A percentile compares a stretch with the other conserved stretches of the same genome.
These are phyloP conservation scores for Lasioglossum figueresi DNA, from an alignment of 2,888 invertebrate genomes.

Conservation along the genomic window DNA sequence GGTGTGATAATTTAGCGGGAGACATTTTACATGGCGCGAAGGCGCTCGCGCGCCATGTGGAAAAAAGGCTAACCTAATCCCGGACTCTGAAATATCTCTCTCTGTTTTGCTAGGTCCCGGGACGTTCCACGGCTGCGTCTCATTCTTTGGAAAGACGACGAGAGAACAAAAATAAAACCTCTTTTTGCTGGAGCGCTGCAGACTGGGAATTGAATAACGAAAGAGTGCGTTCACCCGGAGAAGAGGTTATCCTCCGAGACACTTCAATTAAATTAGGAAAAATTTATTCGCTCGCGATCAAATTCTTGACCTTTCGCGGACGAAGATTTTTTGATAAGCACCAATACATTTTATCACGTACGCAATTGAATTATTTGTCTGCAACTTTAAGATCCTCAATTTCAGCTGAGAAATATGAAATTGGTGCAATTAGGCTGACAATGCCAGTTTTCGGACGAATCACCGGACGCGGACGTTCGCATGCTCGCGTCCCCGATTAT, in stretches of 20 bases:
- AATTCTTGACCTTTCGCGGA: no score
- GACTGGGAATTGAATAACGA: neutral
- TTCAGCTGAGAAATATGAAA: no score
- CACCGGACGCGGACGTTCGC: conserved; percentile 4
- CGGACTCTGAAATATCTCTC: conserved; percentile 70
- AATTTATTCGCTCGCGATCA: no score
- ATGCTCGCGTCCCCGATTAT: conserved; percentile 57
- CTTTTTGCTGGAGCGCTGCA: neutral
- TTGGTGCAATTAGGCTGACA: no score
- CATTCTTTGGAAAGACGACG: neutral
- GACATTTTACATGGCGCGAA: conserved; percentile 46
- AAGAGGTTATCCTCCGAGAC: neutral
- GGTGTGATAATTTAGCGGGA: conserved; percentile 69
- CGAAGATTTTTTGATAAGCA: no score
- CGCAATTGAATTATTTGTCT: no score
- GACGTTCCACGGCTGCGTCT: conserved; percentile 10
- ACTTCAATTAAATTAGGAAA: no score
- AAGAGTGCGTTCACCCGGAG: neutral
- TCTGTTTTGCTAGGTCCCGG: conserved; percentile 59
- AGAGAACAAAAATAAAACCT: neutral
- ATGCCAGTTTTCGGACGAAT: conserved; percentile 42
- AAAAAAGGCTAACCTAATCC: conserved; percentile 66
- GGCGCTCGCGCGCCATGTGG: conserved; percentile 17
- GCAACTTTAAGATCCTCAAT: no score
- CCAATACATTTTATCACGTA: no score